phyloP scores from a whole-genome alignment of 2,888 invertebrate species.

The Dorcus parallelipipedus region DNA sequence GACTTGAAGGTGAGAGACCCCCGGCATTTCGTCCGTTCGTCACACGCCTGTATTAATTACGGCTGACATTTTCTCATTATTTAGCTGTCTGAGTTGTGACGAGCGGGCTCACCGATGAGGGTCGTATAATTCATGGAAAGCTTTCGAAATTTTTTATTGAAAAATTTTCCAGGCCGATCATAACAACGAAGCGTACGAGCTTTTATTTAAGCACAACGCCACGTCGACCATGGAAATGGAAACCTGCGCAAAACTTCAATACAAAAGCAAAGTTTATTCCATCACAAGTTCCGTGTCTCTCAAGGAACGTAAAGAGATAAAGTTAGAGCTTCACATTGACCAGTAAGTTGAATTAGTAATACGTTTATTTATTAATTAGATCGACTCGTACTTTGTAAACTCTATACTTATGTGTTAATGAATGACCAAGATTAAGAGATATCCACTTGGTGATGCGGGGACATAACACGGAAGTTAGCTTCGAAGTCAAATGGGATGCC shows the following conservation, averaged over 20 bases:
- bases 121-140: neutral
- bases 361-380: slow-evolving; percentile 5
- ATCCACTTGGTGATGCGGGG: slow-evolving; percentile 66
- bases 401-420: slow-evolving; percentile 12
- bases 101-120: slow-evolving; percentile 25
- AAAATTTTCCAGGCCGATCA: slow-evolving; percentile 55
- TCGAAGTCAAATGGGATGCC: slow-evolving; percentile 82
- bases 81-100: slow-evolving; percentile 33
- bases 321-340: slow-evolving; percentile 73
- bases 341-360: slow-evolving; percentile 55
- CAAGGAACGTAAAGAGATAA: slow-evolving; percentile 62
- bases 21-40: slow-evolving; percentile 18
- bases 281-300: slow-evolving; percentile 63
- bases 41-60: slow-evolving; percentile 42
- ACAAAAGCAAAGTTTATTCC: slow-evolving; percentile 67
- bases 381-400: slow-evolving; percentile 5
- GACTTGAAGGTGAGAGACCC: slow-evolving; percentile 57
- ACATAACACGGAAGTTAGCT: slow-evolving; percentile 56
- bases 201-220: slow-evolving; percentile 58
- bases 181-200: slow-evolving; percentile 63
- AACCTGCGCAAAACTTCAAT: slow-evolving; percentile 64
- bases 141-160: slow-evolving; percentile 17
- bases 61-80: slow-evolving; percentile 42
- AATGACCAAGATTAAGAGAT: slow-evolving; percentile 62
- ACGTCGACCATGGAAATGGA: slow-evolving; percentile 50